Conservation (phyloP, 2,888 invertebrate genomes). For the Temnothorax unifasciatus region DNA sequence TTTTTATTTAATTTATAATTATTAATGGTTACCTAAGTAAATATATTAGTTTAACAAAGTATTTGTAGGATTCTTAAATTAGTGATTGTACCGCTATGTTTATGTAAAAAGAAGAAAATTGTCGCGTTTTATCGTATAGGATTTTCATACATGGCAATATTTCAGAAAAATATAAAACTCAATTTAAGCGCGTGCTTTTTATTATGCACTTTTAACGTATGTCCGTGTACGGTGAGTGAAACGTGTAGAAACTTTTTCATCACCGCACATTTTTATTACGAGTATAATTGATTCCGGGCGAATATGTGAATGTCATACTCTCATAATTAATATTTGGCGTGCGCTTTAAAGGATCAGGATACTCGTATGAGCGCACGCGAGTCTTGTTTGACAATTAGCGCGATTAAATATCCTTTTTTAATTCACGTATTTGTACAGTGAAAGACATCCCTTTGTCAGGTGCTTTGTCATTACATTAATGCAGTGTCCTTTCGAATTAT, state of each 20-base stretch:
- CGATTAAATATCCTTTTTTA: conserved; percentile 63
- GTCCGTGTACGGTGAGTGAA: background rate
- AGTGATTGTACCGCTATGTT: background rate
- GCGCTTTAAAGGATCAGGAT: conserved; percentile 41
- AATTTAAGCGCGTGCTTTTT: conserved; percentile 49
- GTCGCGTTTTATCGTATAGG: background rate
- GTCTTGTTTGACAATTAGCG: conserved; percentile 65
- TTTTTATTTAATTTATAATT: conserved; percentile 2
- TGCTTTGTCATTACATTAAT: conserved; percentile 62
- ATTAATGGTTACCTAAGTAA: background rate
- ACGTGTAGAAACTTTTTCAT: conserved; percentile 40
- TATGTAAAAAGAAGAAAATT: conserved; percentile 25
- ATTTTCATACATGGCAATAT: conserved; percentile 38
- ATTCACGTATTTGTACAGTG: conserved; percentile 60
- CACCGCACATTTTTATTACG: conserved; percentile 49
- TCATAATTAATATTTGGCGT: conserved; percentile 55
- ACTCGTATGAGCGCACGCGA: background rate
- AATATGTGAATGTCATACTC: conserved; percentile 35
- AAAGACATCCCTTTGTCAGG: conserved; percentile 47
- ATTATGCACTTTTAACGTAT: conserved; percentile 44
- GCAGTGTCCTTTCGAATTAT: conserved; percentile 41
- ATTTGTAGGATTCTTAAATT: conserved; percentile 1
- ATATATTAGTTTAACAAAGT: conserved; percentile 23
- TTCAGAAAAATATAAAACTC: conserved; percentile 50
- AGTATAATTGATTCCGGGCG: conserved; percentile 43